Conservation (phyloP, 92 coral and sea anemone species). For the Palythoa heliodiscus region DNA sequence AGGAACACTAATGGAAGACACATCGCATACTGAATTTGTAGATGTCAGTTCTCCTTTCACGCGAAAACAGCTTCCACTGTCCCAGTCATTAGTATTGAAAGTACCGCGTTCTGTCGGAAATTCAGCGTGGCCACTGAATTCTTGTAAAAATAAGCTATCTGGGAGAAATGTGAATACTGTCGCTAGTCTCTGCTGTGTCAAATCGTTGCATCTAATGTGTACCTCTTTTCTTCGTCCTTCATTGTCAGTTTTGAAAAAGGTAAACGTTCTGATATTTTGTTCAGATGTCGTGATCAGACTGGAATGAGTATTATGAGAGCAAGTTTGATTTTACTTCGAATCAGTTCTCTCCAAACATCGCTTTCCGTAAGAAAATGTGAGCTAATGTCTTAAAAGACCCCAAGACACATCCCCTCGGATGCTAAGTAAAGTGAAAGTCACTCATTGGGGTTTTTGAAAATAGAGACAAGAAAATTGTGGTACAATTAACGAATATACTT, state of each 20-base stretch:
- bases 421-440: not conserved
- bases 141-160: not conserved
- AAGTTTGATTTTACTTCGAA: not conserved
- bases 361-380: not conserved
- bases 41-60: conserved; percentile 6
- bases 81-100: conserved; percentile 3
- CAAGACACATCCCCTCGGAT: not conserved
- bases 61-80: not conserved
- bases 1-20: not conserved
- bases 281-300: not conserved
- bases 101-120: not conserved
- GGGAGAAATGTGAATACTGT: not conserved
- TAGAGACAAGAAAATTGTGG: not conserved
- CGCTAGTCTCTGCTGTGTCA: conserved; percentile 4
- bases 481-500: not conserved
- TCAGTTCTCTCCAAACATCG: not conserved
- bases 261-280: not conserved
- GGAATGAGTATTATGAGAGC: not conserved
- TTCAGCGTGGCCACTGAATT: conserved; percentile 6
- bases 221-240: conserved; percentile 9
- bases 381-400: not conserved
- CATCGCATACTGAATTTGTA: conserved; percentile 9
- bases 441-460: too few relatives aligned
- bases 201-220: not conserved
- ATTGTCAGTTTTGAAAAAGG: not conserved